A percentile compares a stretch with the other conserved stretches of the same genome.
phyloP scores from a whole-genome alignment of 1,140 invertebrate species.

The Halictus rubicundus region DNA sequence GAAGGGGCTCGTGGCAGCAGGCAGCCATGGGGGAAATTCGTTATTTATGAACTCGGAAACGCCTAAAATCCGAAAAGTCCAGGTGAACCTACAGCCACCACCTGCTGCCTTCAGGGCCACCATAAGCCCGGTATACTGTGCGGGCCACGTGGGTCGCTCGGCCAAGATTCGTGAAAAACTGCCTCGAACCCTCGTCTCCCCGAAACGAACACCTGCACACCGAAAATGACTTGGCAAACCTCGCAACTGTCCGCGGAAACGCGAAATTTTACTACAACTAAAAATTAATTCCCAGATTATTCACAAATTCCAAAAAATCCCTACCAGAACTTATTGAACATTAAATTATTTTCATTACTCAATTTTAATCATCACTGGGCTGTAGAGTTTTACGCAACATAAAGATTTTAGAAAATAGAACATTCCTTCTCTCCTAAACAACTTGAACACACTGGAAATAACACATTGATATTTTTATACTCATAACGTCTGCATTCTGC shows the following conservation, averaged over 20 bases:
- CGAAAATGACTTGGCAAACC: slow-evolving; percentile 48
- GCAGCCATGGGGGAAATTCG: slow-evolving; percentile 27
- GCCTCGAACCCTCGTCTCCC: slow-evolving; percentile 33
- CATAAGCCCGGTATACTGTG: slow-evolving; percentile 16
- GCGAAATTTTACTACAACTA: too few relatives aligned
- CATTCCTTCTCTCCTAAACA: too few relatives aligned
- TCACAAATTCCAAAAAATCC: too few relatives aligned
- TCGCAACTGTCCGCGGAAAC: slow-evolving; percentile 3
- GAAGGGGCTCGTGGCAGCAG: not conserved
- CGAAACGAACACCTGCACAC: slow-evolving; percentile 50
- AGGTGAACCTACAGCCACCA: slow-evolving; percentile 67
- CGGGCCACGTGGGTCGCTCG: slow-evolving; percentile 50
- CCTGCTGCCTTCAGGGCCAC: slow-evolving; percentile 64
- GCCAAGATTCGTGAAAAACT: slow-evolving; percentile 53
- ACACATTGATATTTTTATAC: too few relatives aligned
- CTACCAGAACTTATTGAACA: too few relatives aligned
- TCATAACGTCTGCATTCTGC: too few relatives aligned
- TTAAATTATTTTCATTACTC: too few relatives aligned
- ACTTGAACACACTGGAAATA: too few relatives aligned
- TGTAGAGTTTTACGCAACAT: too few relatives aligned
- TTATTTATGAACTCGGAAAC: slow-evolving; percentile 67
- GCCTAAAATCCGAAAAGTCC: slow-evolving; percentile 59
- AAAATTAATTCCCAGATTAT: too few relatives aligned
- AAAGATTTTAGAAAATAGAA: too few relatives aligned
- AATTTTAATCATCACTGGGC: too few relatives aligned